These are phyloP conservation scores for Hirudinaria manillensis DNA, from an alignment of 2,888 invertebrate species.

Conservation along the genomic window DNA sequence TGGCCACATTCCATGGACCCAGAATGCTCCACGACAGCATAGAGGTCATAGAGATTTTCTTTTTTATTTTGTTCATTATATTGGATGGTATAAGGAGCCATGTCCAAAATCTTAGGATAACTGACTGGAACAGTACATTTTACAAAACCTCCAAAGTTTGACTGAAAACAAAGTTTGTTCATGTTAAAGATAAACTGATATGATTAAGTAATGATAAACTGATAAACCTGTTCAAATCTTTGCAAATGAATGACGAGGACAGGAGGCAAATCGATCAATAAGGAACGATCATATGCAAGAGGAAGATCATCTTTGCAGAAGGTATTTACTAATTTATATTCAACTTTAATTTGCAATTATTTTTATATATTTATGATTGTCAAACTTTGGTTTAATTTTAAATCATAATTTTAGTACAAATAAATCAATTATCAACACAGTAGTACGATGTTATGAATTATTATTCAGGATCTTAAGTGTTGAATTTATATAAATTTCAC, in stretches of 20 bases:
- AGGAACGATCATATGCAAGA: too few relatives aligned
- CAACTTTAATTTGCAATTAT: too few relatives aligned
- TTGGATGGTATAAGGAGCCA: constrained; percentile 1
- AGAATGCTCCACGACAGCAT: not conserved
- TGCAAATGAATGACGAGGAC: not conserved
- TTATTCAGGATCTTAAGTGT: too few relatives aligned
- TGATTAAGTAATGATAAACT: not conserved
- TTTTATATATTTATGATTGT: too few relatives aligned
- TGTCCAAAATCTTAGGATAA: not conserved
- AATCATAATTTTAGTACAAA: too few relatives aligned
- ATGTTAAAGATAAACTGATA: not conserved
- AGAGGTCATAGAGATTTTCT: not conserved
- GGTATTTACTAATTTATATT: too few relatives aligned
- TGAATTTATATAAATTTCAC: too few relatives aligned
- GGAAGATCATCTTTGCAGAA: too few relatives aligned
- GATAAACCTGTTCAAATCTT: constrained; percentile 6
- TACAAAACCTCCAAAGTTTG: not conserved
- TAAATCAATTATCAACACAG: too few relatives aligned
- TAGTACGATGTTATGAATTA: too few relatives aligned
- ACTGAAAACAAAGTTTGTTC: not conserved
- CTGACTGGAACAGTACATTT: not conserved
- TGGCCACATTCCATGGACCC: not conserved
- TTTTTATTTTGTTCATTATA: not conserved
- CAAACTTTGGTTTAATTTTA: too few relatives aligned
- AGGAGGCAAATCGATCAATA: constrained; percentile 5